Evolutionary conservation across 2,113 vertebrate genomes (phyloP), one percentile per base, ranked within the genome.

Genomic region (Galemys pyrenaicus): DNA sequence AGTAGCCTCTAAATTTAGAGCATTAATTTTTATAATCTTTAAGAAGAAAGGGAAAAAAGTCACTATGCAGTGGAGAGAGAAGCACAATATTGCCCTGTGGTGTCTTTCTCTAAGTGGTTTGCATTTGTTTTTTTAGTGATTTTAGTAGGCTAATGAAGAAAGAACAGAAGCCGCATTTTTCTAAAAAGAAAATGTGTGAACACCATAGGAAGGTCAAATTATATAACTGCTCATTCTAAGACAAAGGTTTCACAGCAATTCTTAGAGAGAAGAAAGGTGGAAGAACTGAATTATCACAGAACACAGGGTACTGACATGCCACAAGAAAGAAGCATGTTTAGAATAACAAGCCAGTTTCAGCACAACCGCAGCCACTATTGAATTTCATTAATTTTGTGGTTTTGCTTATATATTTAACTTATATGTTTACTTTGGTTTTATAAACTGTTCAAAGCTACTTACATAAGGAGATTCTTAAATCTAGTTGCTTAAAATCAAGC

Each of bases 161-260:
- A 54, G 86, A 80, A 68, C 20, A 65, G 56, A 77, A 62, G 71
- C 60, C 85, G 39, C 32, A 39, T 26, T 51, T 51, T 46, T 16
- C 44, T 84, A 75, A 44, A 74, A 73, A 73, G 80, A 88, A 92
- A 88, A 81, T 41, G 28, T 49, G 62, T 39, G 73, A 82, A 44
- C 41, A 39, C 5, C 62, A 15, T 16, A 75, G 58, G 51, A 75
- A 80, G 32, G 5, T 74, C 82, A 87, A 39, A 41, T 77, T 80
- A 26, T 74, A 51, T 62, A 51, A 62, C 51, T 20, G 3, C 41
- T 58, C 7, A 39, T 41, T 56, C 49, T 64, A 46, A 86, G 64
- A 70, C 44, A 83, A 78, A 79, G 51, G 19, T 58, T 89, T 65
- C 35, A 68, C 6, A 9, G 73, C 44, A 17, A 39, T 39, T 64